A percentile compares a stretch with the other conserved stretches of the same genome.
Evolutionary conservation across 1,140 invertebrate species (phyloP).

Genomic region (Scaptomyza hsui): DNA sequence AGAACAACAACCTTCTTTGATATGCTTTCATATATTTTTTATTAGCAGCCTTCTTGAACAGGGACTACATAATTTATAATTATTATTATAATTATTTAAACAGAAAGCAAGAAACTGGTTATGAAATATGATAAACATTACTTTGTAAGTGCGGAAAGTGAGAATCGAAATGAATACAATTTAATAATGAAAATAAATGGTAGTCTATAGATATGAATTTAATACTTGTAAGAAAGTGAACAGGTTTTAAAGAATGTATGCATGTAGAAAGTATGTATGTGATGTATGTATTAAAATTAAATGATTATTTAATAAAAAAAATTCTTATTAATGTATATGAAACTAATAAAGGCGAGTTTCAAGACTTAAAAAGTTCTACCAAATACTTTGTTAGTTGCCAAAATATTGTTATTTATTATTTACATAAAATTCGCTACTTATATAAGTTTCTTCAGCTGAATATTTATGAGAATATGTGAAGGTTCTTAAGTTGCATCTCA

Average conservation of each 20-base stretch:
- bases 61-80: too few relatives aligned
- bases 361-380: too few relatives aligned
- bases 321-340: too few relatives aligned
- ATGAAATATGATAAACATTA: not conserved
- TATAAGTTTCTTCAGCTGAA: not conserved
- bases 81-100: too few relatives aligned
- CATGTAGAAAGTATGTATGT: constrained; percentile 71
- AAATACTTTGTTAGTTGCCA: too few relatives aligned
- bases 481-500: not conserved
- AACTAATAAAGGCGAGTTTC: too few relatives aligned
- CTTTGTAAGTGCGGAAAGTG: not conserved
- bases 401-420: too few relatives aligned
- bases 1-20: too few relatives aligned
- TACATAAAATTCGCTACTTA: not conserved
- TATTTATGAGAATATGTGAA: not conserved
- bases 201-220: constrained; percentile 67
- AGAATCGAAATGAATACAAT: not conserved
- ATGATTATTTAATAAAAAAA: constrained; percentile 63
- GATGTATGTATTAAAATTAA: constrained; percentile 48
- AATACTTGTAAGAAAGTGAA: constrained; percentile 67
- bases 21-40: too few relatives aligned
- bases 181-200: constrained; percentile 8
- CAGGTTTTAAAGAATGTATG: constrained; percentile 73
- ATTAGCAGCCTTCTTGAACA: too few relatives aligned
- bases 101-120: not conserved